Evolutionary conservation across 2,113 vertebrate species (phyloP).

Genomic region (Podilymbus podiceps): DNA sequence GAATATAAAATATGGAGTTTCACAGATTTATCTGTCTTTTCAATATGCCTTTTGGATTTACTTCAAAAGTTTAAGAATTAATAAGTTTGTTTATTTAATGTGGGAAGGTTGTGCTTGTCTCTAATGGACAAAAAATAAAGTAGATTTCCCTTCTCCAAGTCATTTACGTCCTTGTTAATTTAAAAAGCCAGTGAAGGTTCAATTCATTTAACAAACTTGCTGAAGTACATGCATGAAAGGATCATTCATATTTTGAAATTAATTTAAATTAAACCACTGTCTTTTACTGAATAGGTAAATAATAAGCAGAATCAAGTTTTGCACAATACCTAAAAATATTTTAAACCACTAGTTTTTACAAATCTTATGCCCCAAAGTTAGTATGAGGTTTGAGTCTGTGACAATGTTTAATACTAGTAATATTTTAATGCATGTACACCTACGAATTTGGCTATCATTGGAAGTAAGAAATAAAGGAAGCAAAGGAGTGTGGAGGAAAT

Average conservation of each 20-base stretch:
- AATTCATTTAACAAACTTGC: background rate
- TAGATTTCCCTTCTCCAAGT: background rate
- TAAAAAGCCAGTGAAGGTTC: background rate
- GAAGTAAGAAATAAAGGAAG: background rate
- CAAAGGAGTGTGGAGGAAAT: background rate
- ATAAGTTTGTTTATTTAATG: background rate
- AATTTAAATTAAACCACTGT: background rate
- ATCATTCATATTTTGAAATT: background rate
- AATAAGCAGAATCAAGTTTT: background rate
- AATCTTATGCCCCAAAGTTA: background rate
- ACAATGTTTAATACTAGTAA: background rate
- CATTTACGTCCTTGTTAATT: background rate
- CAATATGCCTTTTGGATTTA: background rate
- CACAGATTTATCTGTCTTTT: background rate
- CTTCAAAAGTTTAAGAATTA: slow-evolving; percentile 8
- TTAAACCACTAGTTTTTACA: background rate
- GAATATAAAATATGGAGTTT: background rate
- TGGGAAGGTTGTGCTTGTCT: background rate
- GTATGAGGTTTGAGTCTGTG: background rate
- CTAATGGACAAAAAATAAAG: background rate
- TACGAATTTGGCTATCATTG: background rate
- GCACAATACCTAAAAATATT: background rate
- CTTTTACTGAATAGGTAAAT: background rate
- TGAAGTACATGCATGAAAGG: background rate
- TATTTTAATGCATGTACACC: fast-evolving